Evolutionary conservation across 2,797 vertebrate genomes (phyloP).

Genomic region (Australoheros facetus): DNA sequence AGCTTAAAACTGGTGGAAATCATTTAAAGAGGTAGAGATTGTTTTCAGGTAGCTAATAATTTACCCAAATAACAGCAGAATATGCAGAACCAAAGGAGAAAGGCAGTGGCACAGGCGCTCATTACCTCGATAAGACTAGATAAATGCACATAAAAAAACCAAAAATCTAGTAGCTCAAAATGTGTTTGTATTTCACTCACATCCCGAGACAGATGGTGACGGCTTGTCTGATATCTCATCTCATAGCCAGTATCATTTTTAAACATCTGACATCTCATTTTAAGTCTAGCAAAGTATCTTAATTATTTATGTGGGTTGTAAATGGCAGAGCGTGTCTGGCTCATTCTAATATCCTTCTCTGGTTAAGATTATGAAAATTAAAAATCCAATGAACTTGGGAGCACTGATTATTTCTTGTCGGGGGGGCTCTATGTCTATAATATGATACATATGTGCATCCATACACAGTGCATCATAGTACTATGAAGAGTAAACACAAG

Average conservation of each 20-base stretch:
- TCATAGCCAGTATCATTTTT: conserved; percentile 42
- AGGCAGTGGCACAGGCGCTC: not conserved
- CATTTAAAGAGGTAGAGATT: conserved; percentile 1
- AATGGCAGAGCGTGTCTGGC: conserved; percentile 19
- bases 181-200: conserved; percentile 42
- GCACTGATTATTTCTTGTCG: conserved; percentile 42
- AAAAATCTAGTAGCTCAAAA: conserved; percentile 8
- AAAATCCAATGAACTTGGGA: conserved; percentile 54
- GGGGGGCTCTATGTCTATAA: not conserved
- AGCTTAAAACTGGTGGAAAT: conserved; percentile 4
- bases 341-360: conserved; percentile 45
- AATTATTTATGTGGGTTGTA: conserved; percentile 60
- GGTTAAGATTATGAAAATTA: conserved; percentile 57
- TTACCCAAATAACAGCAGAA: not conserved
- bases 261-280: conserved; percentile 64
- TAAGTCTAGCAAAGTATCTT: conserved; percentile 62
- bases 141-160: conserved; percentile 22
- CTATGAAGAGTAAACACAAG: conserved; percentile 6
- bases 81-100: not conserved
- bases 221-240: conserved; percentile 55
- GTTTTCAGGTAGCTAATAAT: conserved; percentile 14
- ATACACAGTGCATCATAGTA: conserved; percentile 14
- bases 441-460: conserved; percentile 11
- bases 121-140: conserved; percentile 49
- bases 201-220: conserved; percentile 47